Percentiles rank a stretch among this genome's conserved stretches.
These are phyloP conservation scores for Pterostichus niger DNA, from an alignment of 2,888 invertebrate genomes.

Conservation along the genomic window DNA sequence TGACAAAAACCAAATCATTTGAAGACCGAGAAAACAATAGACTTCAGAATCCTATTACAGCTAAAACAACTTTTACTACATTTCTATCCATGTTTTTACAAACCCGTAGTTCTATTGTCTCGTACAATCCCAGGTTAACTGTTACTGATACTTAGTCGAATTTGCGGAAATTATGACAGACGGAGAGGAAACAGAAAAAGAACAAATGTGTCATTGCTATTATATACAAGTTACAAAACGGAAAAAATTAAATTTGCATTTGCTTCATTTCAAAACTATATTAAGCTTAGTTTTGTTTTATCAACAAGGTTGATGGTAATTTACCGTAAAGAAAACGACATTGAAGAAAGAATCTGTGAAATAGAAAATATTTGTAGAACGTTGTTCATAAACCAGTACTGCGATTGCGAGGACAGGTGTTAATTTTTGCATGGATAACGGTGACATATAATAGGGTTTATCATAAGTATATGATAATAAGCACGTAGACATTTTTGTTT, in stretches of 20 bases:
- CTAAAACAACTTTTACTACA: slow-evolving; percentile 19
- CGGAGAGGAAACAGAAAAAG: slow-evolving; percentile 25
- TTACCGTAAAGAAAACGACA: slow-evolving; percentile 19
- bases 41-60: slow-evolving; percentile 21
- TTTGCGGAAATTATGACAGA: slow-evolving; percentile 48
- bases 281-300: neutral
- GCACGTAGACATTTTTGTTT: too few species aligned
- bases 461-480: too few species aligned
- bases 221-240: slow-evolving; percentile 21
- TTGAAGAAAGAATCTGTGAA: neutral
- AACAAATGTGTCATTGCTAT: slow-evolving; percentile 15
- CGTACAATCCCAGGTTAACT: neutral
- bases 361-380: neutral
- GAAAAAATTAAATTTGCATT: slow-evolving; percentile 41
- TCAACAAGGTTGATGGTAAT: slow-evolving; percentile 28
- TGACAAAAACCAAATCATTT: slow-evolving; percentile 13
- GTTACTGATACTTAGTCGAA: slow-evolving; percentile 3
- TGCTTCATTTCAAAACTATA: slow-evolving; percentile 33
- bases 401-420: too few species aligned
- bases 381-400: neutral
- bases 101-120: neutral
- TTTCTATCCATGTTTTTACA: slow-evolving; percentile 7
- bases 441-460: too few species aligned
- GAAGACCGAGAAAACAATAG: slow-evolving; percentile 12
- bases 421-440: too few species aligned